phyloP scores from a whole-genome alignment of 1,140 invertebrate genomes.

The Polypedilum vanderplanki region DNA sequence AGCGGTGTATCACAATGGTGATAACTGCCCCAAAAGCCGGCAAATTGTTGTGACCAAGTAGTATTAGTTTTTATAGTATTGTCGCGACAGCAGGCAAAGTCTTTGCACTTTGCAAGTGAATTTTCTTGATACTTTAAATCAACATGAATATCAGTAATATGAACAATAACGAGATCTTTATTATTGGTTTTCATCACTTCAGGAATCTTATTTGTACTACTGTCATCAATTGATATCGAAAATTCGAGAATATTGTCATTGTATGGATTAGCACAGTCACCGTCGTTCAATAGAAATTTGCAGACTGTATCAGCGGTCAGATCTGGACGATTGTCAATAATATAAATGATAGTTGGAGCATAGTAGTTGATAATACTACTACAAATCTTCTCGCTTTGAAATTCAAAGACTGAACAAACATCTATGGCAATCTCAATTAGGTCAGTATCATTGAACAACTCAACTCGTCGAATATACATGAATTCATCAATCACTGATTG shows the following conservation, averaged over 20 bases:
- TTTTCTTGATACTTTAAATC: background rate
- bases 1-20: slow-evolving; percentile 21
- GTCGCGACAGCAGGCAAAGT: background rate
- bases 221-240: background rate
- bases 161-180: slow-evolving; percentile 19
- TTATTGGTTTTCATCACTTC: background rate
- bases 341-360: background rate
- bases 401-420: background rate
- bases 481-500: background rate
- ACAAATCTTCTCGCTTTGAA: background rate
- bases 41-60: background rate
- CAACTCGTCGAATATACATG: background rate
- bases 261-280: background rate
- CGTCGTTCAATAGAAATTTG: background rate
- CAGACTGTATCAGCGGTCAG: background rate
- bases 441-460: background rate
- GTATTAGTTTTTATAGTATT: background rate
- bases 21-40: slow-evolving; percentile 26
- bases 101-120: background rate
- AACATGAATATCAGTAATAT: slow-evolving; percentile 28
- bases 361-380: background rate
- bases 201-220: background rate
- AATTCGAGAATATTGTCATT: background rate
- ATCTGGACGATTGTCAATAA: slow-evolving; percentile 5
- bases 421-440: background rate